Percentiles rank a stretch among this genome's conserved stretches.
Evolutionary conservation across 37 sponge, comb jelly and placozoan genomes (phyloP).

Genomic region (Ianthella basta): DNA sequence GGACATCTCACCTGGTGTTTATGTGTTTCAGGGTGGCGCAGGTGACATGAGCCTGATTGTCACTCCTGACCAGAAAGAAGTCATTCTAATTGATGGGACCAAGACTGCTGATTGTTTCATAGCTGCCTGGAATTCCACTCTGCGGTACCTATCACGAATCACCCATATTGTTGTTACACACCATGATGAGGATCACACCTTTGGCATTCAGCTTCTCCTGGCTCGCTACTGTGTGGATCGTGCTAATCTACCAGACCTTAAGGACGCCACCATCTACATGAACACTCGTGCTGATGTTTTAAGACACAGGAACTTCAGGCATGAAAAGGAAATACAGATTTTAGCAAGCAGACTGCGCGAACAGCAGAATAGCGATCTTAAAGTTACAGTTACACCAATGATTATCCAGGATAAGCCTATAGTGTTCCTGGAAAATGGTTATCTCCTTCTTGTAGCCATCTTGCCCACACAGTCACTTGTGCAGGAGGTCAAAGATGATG

Average conservation of each 20-base stretch:
- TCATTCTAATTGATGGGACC: constrained; percentile 8
- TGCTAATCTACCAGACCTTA: neutral
- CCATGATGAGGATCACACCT: constrained; percentile 6
- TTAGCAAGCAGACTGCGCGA: neutral
- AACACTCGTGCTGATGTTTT: neutral
- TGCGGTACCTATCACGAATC: neutral
- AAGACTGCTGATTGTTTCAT: constrained; percentile 9
- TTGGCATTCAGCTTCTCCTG: constrained; percentile 14
- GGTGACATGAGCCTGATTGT: constrained; percentile 14
- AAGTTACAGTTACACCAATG: too few relatives aligned
- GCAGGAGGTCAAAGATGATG: neutral
- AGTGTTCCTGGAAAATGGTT: neutral
- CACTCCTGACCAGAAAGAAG: neutral
- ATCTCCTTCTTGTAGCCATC: neutral
- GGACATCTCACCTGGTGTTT: neutral
- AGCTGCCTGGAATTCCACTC: neutral
- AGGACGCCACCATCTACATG: neutral
- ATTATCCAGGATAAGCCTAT: neutral
- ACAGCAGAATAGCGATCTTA: too few relatives aligned
- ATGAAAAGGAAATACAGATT: neutral
- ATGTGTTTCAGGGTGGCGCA: constrained; percentile 11
- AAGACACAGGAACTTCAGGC: neutral
- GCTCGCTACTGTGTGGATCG: neutral
- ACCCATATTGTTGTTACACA: neutral
- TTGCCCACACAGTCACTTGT: neutral